Conservation (phyloP, 2,113 vertebrate genomes). For the Crotophaga sulcirostris region DNA sequence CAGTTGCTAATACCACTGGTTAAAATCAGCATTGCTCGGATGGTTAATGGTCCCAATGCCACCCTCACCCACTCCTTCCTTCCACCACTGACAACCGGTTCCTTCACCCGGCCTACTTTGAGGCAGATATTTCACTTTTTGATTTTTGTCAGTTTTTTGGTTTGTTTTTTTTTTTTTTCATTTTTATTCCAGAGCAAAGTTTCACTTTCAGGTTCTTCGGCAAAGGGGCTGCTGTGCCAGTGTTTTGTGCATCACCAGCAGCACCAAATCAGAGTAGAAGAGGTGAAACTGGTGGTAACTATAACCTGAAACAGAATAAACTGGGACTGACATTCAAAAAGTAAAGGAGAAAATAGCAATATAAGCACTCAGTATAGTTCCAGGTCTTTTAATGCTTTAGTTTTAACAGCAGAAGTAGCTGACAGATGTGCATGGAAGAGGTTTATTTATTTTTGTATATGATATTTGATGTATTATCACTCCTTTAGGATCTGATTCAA, state of each 20-base stretch:
- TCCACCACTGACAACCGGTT: background rate
- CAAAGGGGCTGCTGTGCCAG: background rate
- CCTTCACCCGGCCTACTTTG: background rate
- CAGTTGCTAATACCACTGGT: background rate
- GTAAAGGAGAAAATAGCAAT: background rate
- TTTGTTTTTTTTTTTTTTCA: background rate
- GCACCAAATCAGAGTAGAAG: background rate
- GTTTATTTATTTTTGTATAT: conserved; percentile 32
- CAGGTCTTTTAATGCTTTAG: background rate
- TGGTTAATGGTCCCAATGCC: background rate
- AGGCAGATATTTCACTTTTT: background rate
- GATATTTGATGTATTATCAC: background rate
- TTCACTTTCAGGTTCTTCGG: background rate
- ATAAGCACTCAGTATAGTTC: background rate
- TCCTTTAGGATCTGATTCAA: conserved; percentile 41
- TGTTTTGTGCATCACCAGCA: background rate
- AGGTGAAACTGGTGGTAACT: background rate
- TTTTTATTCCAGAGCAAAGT: background rate
- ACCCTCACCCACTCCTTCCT: background rate
- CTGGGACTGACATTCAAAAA: background rate
- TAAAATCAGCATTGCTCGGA: background rate
- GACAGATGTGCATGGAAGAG: background rate
- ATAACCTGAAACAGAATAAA: background rate
- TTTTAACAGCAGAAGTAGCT: background rate
- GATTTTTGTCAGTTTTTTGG: background rate